Evolutionary conservation across 2,797 vertebrate species (phyloP).

Genomic region (Rhinella marina): DNA sequence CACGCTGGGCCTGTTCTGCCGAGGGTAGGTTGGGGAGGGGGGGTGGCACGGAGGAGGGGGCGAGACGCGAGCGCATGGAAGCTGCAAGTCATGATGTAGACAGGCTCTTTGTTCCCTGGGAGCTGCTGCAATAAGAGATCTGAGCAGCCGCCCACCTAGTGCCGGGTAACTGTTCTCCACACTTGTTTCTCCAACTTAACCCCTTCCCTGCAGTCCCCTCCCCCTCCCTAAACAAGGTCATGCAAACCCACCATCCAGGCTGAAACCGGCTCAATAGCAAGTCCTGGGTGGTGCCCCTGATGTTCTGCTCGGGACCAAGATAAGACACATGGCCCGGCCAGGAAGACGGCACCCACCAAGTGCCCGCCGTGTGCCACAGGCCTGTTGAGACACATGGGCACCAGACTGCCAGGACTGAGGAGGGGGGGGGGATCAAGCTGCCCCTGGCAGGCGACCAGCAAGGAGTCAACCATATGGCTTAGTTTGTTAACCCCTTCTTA

Average conservation of each 20-base stretch:
- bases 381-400: slow-evolving; percentile 1
- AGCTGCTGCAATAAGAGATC: slow-evolving; percentile 47
- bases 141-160: slow-evolving; percentile 27
- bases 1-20: not conserved
- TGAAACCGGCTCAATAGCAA: not conserved
- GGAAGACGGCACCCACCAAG: not conserved
- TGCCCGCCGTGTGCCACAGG: not conserved
- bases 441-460: not conserved
- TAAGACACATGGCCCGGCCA: not conserved
- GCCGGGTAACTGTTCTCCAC: slow-evolving; percentile 1
- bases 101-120: slow-evolving; percentile 56
- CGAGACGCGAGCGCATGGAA: slow-evolving; percentile 47
- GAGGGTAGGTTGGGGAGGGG: not conserved
- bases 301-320: not conserved
- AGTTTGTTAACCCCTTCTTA: not conserved
- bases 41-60: slow-evolving; percentile 18
- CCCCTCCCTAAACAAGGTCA: slow-evolving; percentile 8
- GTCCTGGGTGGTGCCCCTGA: slow-evolving; percentile 24
- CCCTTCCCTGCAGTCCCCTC: not conserved
- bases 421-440: not conserved
- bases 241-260: not conserved
- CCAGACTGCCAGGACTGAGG: slow-evolving; percentile 6
- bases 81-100: slow-evolving; percentile 55
- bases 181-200: slow-evolving; percentile 26
- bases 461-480: slow-evolving; percentile 4